Base-by-base conservation (phyloP, 2,797 vertebrate genomes). In the Takifugu ocellatus region DNA sequence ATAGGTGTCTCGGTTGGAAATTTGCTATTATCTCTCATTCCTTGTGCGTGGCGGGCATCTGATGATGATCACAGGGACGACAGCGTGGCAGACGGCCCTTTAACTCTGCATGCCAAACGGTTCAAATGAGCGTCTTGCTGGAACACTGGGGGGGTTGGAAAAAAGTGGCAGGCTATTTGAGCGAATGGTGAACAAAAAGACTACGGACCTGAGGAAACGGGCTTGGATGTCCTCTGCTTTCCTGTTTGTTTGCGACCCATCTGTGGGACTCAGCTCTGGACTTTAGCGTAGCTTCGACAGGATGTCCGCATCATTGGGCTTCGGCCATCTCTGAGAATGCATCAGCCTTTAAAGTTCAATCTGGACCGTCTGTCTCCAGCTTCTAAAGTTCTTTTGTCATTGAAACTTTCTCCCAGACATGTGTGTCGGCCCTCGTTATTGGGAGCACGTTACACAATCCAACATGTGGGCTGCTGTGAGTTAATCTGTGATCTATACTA, bases 401-500 rank as follows among this genome's bases (percentile, higher is more conserved):
- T 33, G 33, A 33, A 39, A 39, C 36, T 39, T 39, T 36, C 33
- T 36, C 14, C 12, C 36, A 10, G 14, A 10, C 36, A 39, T 12
- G 5, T 14, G 12, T 39, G 36, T 14, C 12, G 12, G 36, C 36
- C 36, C 36, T 39, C 36, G 3, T 39, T 39, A 39, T 39, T 39
- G 12, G 36, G 36, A 39, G 11, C 36, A 3, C 3, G 12, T 39
- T 39, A 39, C 12, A 39, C 36, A 39, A 39, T 14, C 36, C 36
- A 39, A 39, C 36, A 39, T 39, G 36, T 14, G 36, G 36, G 36
- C 36, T 39, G 36, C 36, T 39, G 36, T 10, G 36, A 39, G 36
- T 39, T 64, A 76, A 57, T 54, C 63, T 75, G 67, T 74, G 74
- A 79, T 70, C 68, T 66, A 63, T 39, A 39, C 36, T 12, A 39